Evolutionary conservation across 2,888 invertebrate genomes (phyloP), one percentile per base, ranked within the genome.

Genomic region (Cryptus armator): DNA sequence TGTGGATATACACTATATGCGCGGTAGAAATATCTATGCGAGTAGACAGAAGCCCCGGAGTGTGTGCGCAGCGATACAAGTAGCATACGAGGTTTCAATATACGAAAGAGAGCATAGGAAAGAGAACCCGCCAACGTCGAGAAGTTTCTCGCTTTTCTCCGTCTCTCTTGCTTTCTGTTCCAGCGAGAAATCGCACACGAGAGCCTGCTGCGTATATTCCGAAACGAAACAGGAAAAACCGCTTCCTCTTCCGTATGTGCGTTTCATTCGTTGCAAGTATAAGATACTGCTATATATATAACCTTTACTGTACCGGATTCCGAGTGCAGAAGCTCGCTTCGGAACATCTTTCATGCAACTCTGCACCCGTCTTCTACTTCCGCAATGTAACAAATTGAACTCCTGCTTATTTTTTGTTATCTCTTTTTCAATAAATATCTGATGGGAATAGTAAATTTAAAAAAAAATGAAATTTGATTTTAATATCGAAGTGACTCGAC

Each of bases 1-100:
- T 32, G 29, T 14, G 29, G 12, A 19, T 37, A 19, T 62, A 32
- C 5, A 14, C 37, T 14, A 53, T 19, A 12, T 19, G 19, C 29
- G 64, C 29, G 24, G 56, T 1, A 29, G 59, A 44, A 72, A 72
- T 32, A 44, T 37, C n/a, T 5, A 29, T 48, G 62, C 46, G 48
- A 48, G 44, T 46, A 48, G 12, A 75, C 74, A 37, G 32, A 64
- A 51, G 59, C 56, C 9, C n/a, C 32, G 64, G 44, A 48, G 43
- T 46, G 37, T 46, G 62, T 62, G 56, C 32, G 53, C 51, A 24
- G 12, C 59, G 62, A 72, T 72, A 64, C 75, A 51, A 44, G 76
- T 77, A 83, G 80, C 81, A 75, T 81, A 77, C 62, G 75, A 81
- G 74, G 44, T 83, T 83, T 86, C 86, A 81, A 86, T 86, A 83